Evolutionary conservation across 2,797 vertebrate species (phyloP).

Genomic region (Potorous gilbertii): DNA sequence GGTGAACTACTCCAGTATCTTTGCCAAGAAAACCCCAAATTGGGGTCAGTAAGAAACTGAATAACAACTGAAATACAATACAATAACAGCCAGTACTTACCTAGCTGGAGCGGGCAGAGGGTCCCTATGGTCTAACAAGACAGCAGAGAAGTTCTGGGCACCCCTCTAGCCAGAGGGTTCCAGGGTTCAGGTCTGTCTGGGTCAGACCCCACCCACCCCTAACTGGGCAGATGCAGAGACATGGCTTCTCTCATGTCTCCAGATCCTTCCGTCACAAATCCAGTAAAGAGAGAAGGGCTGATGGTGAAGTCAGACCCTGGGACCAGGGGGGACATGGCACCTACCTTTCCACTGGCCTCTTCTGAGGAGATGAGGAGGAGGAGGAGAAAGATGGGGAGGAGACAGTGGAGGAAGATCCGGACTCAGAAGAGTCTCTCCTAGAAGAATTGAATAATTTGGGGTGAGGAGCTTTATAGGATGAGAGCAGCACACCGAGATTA

Average conservation of each 20-base stretch:
- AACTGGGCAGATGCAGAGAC: not conserved
- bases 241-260: not conserved
- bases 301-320: not conserved
- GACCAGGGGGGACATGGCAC: rapidly evolving
- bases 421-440: conserved; percentile 91
- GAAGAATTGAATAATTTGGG: conserved; percentile 54
- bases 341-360: conserved; percentile 80
- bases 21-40: not conserved
- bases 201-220: not conserved
- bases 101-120: no score
- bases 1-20: not conserved
- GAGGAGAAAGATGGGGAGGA: conserved; percentile 38
- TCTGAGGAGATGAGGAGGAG: conserved; percentile 78
- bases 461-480: not conserved
- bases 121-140: no score
- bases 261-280: not conserved
- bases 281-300: not conserved
- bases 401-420: conserved; percentile 83
- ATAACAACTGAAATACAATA: not conserved
- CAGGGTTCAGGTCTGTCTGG: not conserved
- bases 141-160: no score
- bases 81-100: not conserved
- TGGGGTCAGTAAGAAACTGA: not conserved
- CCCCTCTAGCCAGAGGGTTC: no score
- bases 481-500: not conserved